Base-by-base conservation (phyloP, 2,113 vertebrate genomes). In the Coracopsis vasa region DNA sequence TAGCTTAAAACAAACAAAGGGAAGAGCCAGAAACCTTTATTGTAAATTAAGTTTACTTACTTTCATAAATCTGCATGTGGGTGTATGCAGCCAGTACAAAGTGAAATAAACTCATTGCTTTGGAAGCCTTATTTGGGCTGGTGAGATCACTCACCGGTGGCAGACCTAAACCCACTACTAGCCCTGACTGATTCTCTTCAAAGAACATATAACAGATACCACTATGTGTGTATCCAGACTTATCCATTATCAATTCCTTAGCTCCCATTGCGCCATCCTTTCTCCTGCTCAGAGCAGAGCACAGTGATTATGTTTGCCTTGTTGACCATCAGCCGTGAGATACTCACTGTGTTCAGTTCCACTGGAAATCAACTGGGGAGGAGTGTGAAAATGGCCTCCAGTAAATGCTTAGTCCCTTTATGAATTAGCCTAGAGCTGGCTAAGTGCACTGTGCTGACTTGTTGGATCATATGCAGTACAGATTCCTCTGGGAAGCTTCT, bases 401-500 rank as follows among this genome's bases (percentile, higher is more conserved):
- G 44, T 53, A 83, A 82, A 53, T 75, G 21, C 17, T n/a, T 33
- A 3, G 9, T 48, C 17, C 29, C 39, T 70, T 54, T 27, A 6
- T 21, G 8, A 23, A 37, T 60, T 77, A 72, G 24, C 41, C 39
- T 65, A 27, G 37, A 80, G 51, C 29, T 91, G 42, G 29, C 14
- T 14, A 16, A 61, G 24, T 41, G 31, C n/a, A 5, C 8, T 19
- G 17, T 44, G 23, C 48, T n/a, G 16, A 28, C 21, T 29, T 51
- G 18, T 20, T 44, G 48, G 29, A 10, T 37, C 2, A 0, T 21
- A 20, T 44, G 15, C 24, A 27, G 15, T 3, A 0, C 16, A 16
- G 9, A 35, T 54, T 80, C 29, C 19, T 56, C 24, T 56, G 42
- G 51, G 12, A 51, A 77, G 17, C 48, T 67, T 9, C 5, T 15